Conservation (phyloP, 2,113 vertebrate species). For the Macquaria australasica region DNA sequence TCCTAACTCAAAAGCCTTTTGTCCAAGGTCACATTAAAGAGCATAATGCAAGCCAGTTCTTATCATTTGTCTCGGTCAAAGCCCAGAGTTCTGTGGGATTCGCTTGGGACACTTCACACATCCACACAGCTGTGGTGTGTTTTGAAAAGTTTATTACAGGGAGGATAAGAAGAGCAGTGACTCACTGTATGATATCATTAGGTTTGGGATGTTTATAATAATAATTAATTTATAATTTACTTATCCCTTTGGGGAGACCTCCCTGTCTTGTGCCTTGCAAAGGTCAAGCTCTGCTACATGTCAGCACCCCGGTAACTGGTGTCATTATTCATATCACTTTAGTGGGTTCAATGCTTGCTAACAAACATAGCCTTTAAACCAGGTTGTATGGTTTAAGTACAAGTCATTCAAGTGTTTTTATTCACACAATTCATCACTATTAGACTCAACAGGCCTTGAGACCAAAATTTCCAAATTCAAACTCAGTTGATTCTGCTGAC, state of each 20-base stretch:
- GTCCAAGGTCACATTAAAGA: not conserved
- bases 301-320: not conserved
- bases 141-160: constrained; percentile 5
- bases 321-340: not conserved
- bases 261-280: not conserved
- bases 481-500: not conserved
- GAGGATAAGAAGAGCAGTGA: not conserved
- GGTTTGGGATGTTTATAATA: not conserved
- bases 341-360: not conserved
- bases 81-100: not conserved
- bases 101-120: not conserved
- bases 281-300: constrained; percentile 4
- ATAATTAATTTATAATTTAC: constrained; percentile 10
- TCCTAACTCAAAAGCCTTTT: not conserved
- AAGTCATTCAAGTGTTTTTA: not conserved
- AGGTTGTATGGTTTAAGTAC: not conserved
- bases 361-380: constrained; percentile 1
- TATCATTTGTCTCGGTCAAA: not conserved
- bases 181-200: not conserved
- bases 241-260: not conserved
- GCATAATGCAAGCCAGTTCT: not conserved
- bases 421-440: not conserved
- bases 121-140: constrained; percentile 15
- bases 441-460: not conserved
- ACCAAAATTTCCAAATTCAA: constrained; percentile 17